Conservation (phyloP, 2,113 vertebrate species). For the Fulica atra region DNA sequence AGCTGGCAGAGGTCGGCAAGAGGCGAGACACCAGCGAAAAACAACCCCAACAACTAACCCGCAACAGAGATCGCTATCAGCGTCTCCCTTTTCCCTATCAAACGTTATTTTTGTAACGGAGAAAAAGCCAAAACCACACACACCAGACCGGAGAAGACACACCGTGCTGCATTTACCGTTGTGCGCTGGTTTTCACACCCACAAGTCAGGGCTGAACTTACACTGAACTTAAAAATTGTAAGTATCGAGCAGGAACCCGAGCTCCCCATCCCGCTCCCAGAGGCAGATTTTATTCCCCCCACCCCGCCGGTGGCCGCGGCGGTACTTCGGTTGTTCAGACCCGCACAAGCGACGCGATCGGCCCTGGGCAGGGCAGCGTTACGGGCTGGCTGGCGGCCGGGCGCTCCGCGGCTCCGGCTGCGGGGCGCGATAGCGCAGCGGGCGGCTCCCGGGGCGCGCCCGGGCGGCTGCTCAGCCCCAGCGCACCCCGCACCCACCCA, state of each 20-base stretch:
- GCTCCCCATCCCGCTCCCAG: not conserved
- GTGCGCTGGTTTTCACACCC: not conserved
- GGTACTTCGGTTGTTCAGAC: not conserved
- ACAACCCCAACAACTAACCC: not conserved
- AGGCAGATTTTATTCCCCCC: not conserved
- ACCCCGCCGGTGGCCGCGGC: no score
- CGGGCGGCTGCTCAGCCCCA: not conserved
- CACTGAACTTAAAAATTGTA: accelerated
- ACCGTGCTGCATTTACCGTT: not conserved
- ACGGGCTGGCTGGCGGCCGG: not conserved
- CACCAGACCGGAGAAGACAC: not conserved
- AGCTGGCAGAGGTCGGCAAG: not conserved
- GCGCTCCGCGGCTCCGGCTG: accelerated
- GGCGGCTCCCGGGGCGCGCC: not conserved
- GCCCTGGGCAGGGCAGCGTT: not conserved
- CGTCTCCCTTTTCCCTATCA: not conserved
- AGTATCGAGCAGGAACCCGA: not conserved
- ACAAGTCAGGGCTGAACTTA: not conserved
- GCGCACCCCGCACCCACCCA: no score
- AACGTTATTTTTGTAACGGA: not conserved
- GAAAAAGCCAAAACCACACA: not conserved
- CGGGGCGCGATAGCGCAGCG: no score
- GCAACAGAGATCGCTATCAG: not conserved
- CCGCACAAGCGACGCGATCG: accelerated
- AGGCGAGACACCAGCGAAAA: not conserved